Conservation (phyloP, 2,888 invertebrate species). For the Osmoderma eremita region DNA sequence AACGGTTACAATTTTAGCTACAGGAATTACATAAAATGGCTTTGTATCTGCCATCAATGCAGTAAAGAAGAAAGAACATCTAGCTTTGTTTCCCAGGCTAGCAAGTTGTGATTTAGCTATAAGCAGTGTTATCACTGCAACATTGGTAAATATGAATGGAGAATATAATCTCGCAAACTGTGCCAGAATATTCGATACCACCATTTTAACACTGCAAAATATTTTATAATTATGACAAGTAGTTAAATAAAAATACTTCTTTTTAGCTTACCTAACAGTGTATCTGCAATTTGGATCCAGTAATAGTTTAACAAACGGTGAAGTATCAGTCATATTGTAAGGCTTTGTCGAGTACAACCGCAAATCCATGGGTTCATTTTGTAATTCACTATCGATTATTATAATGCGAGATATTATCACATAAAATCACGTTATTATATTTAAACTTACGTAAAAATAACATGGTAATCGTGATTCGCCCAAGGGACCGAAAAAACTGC, state of each 20-base stretch:
- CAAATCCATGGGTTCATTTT: conserved; percentile 68
- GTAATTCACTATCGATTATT: conserved; percentile 59
- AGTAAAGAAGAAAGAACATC: conserved; percentile 67
- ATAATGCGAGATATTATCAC: conserved; percentile 1
- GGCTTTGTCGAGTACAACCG: conserved; percentile 69
- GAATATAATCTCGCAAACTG: conserved; percentile 75
- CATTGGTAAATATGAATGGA: conserved; percentile 72
- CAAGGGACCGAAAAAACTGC: conserved; percentile 74
- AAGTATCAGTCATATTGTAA: conserved; percentile 60
- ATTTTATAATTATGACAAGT: conserved; percentile 8
- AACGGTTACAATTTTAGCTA: conserved; percentile 64
- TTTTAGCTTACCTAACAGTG: conserved; percentile 68
- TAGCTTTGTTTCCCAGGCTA: conserved; percentile 59
- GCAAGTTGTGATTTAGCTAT: conserved; percentile 68
- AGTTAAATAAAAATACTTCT: too few relatives aligned
- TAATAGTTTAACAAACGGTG: conserved; percentile 69
- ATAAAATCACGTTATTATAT: background rate
- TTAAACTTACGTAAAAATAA: conserved; percentile 69
- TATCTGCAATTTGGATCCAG: conserved; percentile 80
- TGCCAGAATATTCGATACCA: conserved; percentile 69
- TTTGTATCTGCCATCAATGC: conserved; percentile 71
- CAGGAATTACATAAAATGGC: conserved; percentile 68
- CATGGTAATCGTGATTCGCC: conserved; percentile 71
- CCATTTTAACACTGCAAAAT: conserved; percentile 62
- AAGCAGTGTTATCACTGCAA: conserved; percentile 73